These are phyloP conservation scores for Scleropages formosus DNA, from an alignment of 2,797 vertebrate species.

Conservation along the genomic window DNA sequence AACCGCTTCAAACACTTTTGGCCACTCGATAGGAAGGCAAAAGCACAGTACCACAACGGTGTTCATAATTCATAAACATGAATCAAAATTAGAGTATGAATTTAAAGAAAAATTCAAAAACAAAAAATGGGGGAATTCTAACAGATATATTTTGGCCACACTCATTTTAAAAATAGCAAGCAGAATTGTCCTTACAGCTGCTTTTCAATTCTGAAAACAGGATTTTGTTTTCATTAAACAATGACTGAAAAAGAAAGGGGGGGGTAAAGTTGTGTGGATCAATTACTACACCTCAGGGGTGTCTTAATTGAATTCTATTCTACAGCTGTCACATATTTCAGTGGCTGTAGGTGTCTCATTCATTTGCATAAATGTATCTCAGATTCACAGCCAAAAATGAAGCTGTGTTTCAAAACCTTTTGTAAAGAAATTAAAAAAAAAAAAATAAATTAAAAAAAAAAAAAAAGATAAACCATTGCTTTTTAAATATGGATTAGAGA, in stretches of 20 bases:
- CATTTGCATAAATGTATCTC: conserved; percentile 39
- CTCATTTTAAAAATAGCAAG: conserved; percentile 66
- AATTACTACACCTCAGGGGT: conserved; percentile 49
- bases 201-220: conserved; percentile 58
- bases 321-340: conserved; percentile 48
- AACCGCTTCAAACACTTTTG: no score
- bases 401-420: not conserved
- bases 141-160: conserved; percentile 34
- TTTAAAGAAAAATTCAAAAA: not conserved
- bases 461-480: conserved; percentile 35
- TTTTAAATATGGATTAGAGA: conserved; percentile 43
- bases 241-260: conserved; percentile 30
- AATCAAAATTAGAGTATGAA: not conserved
- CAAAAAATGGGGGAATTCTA: not conserved
- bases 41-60: no score
- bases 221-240: conserved; percentile 65
- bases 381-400: conserved; percentile 32
- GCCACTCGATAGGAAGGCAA: no score
- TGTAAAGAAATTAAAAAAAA: not conserved
- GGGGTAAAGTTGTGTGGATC: conserved; percentile 24
- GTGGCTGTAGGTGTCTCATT: conserved; percentile 46
- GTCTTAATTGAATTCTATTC: conserved; percentile 52
- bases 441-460: conserved; percentile 2
- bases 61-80: not conserved
- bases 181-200: conserved; percentile 67